Evolutionary conservation across 2,113 vertebrate species (phyloP).

Genomic region (Sula dactylatra): DNA sequence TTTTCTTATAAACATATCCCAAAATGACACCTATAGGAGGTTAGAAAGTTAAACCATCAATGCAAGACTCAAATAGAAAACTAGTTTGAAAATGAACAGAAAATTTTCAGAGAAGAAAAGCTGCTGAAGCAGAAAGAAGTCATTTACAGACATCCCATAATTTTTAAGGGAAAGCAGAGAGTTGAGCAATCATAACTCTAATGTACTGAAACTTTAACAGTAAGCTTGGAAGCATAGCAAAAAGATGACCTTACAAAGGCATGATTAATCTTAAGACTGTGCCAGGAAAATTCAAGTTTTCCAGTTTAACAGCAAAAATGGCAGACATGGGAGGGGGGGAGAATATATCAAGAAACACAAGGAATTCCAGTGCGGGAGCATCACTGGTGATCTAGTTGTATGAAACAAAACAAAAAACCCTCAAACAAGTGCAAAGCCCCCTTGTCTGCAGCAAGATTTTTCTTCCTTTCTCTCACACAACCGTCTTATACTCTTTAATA

Average conservation of each 20-base stretch:
- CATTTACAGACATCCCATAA: slow-evolving; percentile 46
- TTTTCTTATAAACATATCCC: neutral
- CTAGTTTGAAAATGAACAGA: neutral
- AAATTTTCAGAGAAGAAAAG: neutral
- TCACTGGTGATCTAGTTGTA: neutral
- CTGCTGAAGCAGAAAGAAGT: slow-evolving; percentile 19
- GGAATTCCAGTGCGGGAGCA: neutral
- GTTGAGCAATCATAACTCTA: slow-evolving; percentile 39
- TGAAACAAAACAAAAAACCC: neutral
- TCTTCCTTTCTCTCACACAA: neutral
- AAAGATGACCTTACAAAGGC: slow-evolving; percentile 13
- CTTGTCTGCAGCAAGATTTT: neutral
- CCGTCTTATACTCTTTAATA: neutral
- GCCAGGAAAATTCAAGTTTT: neutral
- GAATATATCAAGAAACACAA: accelerated
- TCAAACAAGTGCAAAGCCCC: neutral
- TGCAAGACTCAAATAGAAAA: neutral
- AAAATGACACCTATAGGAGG: neutral
- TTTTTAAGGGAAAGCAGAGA: slow-evolving; percentile 26
- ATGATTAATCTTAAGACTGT: neutral
- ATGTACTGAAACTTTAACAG: slow-evolving; percentile 55
- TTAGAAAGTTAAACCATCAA: neutral
- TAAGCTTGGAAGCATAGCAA: slow-evolving; percentile 38
- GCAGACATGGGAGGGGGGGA: neutral
- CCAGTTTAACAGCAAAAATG: neutral